Base-by-base conservation (phyloP, 2,113 vertebrate genomes). In the Ciconia stormi region DNA sequence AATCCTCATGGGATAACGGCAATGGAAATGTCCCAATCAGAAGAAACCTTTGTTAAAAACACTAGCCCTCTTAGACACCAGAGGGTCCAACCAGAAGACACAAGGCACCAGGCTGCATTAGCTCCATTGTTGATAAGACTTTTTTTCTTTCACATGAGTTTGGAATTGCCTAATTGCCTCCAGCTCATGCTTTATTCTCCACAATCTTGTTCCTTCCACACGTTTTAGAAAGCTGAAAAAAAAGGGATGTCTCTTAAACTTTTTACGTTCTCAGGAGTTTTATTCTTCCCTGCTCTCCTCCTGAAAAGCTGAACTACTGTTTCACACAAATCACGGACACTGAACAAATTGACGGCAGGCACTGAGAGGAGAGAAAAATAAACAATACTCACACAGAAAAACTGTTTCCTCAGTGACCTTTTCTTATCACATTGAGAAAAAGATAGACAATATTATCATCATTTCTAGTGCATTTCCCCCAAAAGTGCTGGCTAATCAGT, bases 401-500 rank as follows among this genome's bases (percentile, higher is more conserved):
- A 5, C n/a, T 22, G 20, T 40, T 90, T 79, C 27, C 66, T 91
- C 56, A 69, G 1, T 94, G 81, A 79, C 87, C 59, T 94, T 90
- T 90, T 56, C 58, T 86, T 88, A 59, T 67, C 65, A 63, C 52
- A 52, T 27, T 78, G 85, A 55, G 65, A 61, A 58, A 19, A 49
- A 58, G 9, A 21, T 71, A 86, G 69, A 55, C 25, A 61, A 58
- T 59, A 49, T 69, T 79, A 26, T 67, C 40, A 49, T 46, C 34
- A 30, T 47, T 82, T 30, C 34, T 69, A 49, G 26, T 38, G 23
- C 23, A 69, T 89, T 72, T 91, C 12, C 62, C 26, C 82, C 10
- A 65, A 8, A 92, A 66, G 27, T 96, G 82, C 90, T 89, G 30
- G 42, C 50, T 97, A 93, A 92, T 95, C 89, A 89, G 71, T 81